Evolutionary conservation across 2,797 vertebrate genomes (phyloP), one percentile per base, ranked within the genome.

Genomic region (Muscicapa comitata): DNA sequence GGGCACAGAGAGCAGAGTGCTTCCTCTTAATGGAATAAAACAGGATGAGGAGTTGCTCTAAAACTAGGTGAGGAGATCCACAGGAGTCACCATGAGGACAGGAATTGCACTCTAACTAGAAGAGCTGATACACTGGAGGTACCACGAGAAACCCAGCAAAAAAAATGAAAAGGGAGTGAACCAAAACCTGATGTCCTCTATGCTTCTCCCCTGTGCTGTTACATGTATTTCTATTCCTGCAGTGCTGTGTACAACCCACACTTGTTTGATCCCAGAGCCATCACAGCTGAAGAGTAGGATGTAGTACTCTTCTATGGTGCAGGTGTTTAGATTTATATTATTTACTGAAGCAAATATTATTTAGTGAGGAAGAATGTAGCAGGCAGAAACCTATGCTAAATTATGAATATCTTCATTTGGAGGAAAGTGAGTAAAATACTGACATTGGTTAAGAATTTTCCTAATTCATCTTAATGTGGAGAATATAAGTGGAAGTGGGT

Each of bases 361-460:
- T 71, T 42, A 74, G 26, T 15, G 45, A 68, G 20, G 50, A 71
- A 5, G 38, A 82, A 73, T 57, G 48, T n/a, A 73, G 50, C n/a
- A 83, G 82, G 31, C 17, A 82, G 57, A 86, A 89, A 80, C 8
- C 37, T 53, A 9, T 51, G 37, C 59, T 91, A 59, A 85, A 81
- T 90, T 72, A 68, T 10, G 18, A 59, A 65, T 25, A 23, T 62
- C 65, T 71, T 19, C 42, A 25, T 67, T 63, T n/a, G 33, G 50
- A 72, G 25, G 20, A 76, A 88, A 88, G 73, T 6, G 58, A 92
- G 67, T 62, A 74, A 94, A 96, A 85, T 75, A 74, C 13, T 16
- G 40, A 58, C 84, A 74, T 38, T 33, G 58, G 67, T 96, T 88
- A 91, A 89, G 70, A 86, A 53, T 70, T 68, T 86, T 89, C 75